Evolutionary conservation across 1,140 invertebrate genomes (phyloP), one percentile per base, ranked within the genome.

Genomic region (Cherax quadricarinatus): DNA sequence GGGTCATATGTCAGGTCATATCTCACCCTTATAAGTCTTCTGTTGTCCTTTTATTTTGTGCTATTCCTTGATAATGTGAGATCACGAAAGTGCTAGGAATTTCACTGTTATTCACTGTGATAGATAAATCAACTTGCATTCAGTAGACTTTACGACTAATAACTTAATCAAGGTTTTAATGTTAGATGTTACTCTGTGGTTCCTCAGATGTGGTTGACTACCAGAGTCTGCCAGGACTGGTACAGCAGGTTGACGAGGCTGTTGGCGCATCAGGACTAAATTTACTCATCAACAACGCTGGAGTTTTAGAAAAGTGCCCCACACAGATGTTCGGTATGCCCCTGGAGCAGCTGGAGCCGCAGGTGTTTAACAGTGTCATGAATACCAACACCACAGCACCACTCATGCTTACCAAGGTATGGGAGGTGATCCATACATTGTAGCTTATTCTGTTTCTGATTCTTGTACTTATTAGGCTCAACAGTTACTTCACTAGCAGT

Each of bases 211-310:
- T 84, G 53, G 53, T 80, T 49, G 89, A 86, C 62, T 87, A 91
- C 78, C 18, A 70, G 18, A 49, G 53, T 60, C 85, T 91, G 60
- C 57, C 89, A 1, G 49, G 84, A 16, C 18, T 91, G 41, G 84
- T 73, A n/a, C 60, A 70, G 16, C 78, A 91, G 41, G 84, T 91
- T 12, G n/a, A 30, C 18, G 78, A 21, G 10, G 83, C 75, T 0
- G 89, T 91, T 51, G 89, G 89, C 12, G 21, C 16, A 7, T 7
- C 7, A 0, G 89, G 89, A 0, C 86, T 95, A 12, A 94, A 95
- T 93, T 83, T 95, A 66, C 91, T 95, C 49, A 94, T 95, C 86
- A 95, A 95, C 94, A 95, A 95, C 94, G 95, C 95, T 81, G 95
- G 94, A 18, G 41, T 91, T 41, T 24, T 86, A 57, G 89, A 91